Conservation (phyloP, 2,888 invertebrate species). For the Osmoderma eremita region DNA sequence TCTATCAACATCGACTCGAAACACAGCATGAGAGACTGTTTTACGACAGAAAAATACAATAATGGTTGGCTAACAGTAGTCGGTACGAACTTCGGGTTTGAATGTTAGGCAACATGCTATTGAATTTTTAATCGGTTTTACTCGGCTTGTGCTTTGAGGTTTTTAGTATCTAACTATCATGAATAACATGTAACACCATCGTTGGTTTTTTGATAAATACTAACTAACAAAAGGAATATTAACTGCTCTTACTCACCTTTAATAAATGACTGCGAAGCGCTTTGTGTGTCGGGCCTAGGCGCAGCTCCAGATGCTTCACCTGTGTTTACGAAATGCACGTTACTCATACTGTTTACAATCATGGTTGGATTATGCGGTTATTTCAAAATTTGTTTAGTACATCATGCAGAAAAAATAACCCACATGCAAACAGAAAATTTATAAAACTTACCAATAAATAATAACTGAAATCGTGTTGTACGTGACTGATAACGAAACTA, state of each 20-base stretch:
- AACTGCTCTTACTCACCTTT: constrained; percentile 45
- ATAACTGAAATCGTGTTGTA: constrained; percentile 43
- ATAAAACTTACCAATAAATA: constrained; percentile 49
- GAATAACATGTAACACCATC: too few species aligned
- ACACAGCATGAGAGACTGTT: neutral
- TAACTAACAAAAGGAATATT: neutral
- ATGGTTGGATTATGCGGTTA: constrained; percentile 6
- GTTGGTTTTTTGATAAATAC: neutral
- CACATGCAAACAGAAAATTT: constrained; percentile 45
- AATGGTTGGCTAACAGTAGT: neutral
- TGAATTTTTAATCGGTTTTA: neutral
- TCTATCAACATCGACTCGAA: constrained; percentile 33
- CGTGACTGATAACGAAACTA: constrained; percentile 44
- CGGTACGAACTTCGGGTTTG: neutral
- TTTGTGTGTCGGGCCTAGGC: constrained; percentile 37
- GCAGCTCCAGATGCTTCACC: constrained; percentile 45
- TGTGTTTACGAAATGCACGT: constrained; percentile 30
- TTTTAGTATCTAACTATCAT: too few species aligned
- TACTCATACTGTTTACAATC: constrained; percentile 3
- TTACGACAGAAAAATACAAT: neutral
- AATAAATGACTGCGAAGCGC: constrained; percentile 38
- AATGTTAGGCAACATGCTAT: neutral
- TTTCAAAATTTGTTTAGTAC: constrained; percentile 27
- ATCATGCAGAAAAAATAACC: constrained; percentile 38
- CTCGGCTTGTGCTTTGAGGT: too few species aligned